Conservation (phyloP, 2,888 invertebrate species). For the Odontocerum albicorne region DNA sequence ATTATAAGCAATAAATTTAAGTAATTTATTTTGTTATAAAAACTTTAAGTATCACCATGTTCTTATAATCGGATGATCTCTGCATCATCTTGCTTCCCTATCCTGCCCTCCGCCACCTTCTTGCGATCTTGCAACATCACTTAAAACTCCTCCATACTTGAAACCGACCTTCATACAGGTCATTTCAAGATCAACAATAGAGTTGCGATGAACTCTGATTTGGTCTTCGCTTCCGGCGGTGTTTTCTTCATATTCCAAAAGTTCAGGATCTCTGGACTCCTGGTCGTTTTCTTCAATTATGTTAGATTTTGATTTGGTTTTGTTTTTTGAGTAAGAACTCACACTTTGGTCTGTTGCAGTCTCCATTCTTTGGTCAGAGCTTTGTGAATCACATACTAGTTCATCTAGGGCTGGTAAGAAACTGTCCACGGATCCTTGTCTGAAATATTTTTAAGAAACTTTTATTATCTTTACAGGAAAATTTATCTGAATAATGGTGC, state of each 20-base stretch:
- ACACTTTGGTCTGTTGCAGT: neutral
- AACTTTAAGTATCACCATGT: slow-evolving; percentile 1
- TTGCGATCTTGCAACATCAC: slow-evolving; percentile 26
- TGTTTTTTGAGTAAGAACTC: slow-evolving; percentile 2
- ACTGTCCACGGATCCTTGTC: slow-evolving; percentile 56
- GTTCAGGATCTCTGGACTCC: slow-evolving; percentile 28
- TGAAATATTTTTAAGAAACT: too few relatives aligned
- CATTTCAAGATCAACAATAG: slow-evolving; percentile 14
- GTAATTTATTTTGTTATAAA: neutral
- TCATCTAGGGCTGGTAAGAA: slow-evolving; percentile 56
- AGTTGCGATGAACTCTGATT: neutral
- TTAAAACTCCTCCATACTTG: slow-evolving; percentile 29
- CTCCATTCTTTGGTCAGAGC: slow-evolving; percentile 6
- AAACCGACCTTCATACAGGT: slow-evolving; percentile 19
- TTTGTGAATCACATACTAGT: slow-evolving; percentile 36
- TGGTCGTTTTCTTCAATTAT: slow-evolving; percentile 14
- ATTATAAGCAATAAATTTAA: neutral
- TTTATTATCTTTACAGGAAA: too few relatives aligned
- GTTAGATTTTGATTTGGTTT: slow-evolving; percentile 4
- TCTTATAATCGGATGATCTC: slow-evolving; percentile 1
- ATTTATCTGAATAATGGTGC: too few relatives aligned
- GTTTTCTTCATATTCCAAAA: slow-evolving; percentile 24
- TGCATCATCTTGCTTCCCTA: slow-evolving; percentile 33
- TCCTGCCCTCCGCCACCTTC: slow-evolving; percentile 28
- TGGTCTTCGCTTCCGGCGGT: neutral